These are phyloP conservation scores for Orchestia grillus DNA, from an alignment of 1,140 invertebrate species.

Conservation along the genomic window DNA sequence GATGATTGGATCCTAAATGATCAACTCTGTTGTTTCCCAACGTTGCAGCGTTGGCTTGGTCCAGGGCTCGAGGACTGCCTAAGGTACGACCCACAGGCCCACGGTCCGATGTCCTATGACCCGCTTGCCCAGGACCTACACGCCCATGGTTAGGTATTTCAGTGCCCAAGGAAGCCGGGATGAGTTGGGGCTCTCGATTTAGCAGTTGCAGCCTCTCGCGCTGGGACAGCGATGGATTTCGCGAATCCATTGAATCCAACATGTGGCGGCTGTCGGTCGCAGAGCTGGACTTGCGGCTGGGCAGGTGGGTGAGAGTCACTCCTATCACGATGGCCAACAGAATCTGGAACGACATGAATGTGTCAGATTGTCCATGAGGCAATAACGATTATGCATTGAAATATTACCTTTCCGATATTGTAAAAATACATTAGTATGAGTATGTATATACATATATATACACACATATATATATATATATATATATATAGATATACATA, in stretches of 20 bases:
- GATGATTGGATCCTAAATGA: constrained; percentile 11
- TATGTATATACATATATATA: too few species aligned
- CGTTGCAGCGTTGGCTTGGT: background rate
- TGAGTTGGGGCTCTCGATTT: background rate
- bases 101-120: background rate
- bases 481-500: too few species aligned
- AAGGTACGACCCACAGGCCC: background rate
- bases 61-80: background rate
- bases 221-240: background rate
- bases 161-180: background rate
- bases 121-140: background rate
- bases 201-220: background rate
- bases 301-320: background rate
- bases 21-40: background rate
- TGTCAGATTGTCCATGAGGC: background rate
- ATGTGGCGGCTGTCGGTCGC: background rate
- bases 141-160: background rate
- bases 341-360: background rate
- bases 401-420: background rate
- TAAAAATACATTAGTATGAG: background rate
- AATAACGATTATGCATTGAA: background rate
- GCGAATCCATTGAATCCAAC: background rate
- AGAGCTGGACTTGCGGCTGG: background rate
- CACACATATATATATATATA: too few species aligned
- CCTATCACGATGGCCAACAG: constrained; percentile 30